These are phyloP conservation scores for Melinaea marsaeus DNA, from an alignment of 2,888 invertebrate species.

Conservation along the genomic window DNA sequence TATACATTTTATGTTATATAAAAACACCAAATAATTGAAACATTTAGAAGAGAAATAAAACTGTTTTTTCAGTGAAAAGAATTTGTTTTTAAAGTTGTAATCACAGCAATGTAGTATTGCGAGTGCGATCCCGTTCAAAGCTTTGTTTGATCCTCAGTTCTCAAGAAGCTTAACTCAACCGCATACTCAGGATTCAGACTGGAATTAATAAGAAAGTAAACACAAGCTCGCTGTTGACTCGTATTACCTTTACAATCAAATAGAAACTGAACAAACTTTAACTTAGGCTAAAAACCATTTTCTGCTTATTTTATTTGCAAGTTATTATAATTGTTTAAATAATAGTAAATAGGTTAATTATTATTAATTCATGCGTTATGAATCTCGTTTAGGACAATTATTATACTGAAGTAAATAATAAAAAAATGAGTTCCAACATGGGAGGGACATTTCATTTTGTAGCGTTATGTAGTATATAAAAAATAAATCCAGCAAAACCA, in stretches of 20 bases:
- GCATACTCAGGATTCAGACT: slow-evolving; percentile 8
- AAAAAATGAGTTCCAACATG: too few relatives aligned
- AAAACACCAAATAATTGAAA: neutral
- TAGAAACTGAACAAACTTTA: neutral
- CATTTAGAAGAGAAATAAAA: neutral
- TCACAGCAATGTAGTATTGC: slow-evolving; percentile 12
- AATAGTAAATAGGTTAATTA: too few relatives aligned
- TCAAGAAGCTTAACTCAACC: slow-evolving; percentile 3
- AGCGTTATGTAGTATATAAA: too few relatives aligned
- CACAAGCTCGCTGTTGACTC: neutral
- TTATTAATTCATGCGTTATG: too few relatives aligned
- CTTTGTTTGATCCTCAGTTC: slow-evolving; percentile 18
- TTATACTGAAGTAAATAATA: too few relatives aligned
- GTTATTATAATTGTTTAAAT: too few relatives aligned
- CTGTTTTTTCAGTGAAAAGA: neutral
- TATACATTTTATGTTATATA: neutral
- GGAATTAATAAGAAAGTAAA: slow-evolving; percentile 9
- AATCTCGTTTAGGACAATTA: too few relatives aligned
- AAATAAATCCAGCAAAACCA: too few relatives aligned
- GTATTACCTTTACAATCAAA: neutral
- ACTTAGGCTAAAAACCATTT: too few relatives aligned
- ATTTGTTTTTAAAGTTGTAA: neutral
- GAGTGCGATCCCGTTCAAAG: slow-evolving; percentile 15
- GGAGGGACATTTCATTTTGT: too few relatives aligned
- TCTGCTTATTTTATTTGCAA: too few relatives aligned